A percentile compares a stretch with the other conserved stretches of the same genome.
These are phyloP conservation scores for Pocillopora verrucosa DNA, from an alignment of 64 coral and sea anemone species.

Conservation along the genomic window DNA sequence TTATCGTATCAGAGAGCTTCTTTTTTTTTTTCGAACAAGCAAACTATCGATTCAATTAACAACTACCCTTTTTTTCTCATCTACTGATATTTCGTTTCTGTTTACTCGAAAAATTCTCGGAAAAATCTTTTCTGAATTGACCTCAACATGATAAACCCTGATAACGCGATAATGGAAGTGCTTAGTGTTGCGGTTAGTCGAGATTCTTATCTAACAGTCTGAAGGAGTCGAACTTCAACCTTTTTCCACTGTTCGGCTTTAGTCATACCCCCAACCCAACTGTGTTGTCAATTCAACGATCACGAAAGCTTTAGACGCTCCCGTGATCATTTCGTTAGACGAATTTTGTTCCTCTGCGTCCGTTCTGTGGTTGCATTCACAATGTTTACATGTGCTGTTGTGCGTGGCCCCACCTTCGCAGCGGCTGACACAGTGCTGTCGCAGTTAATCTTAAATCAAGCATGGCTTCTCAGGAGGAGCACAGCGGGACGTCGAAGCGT, in stretches of 20 bases:
- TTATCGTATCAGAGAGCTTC: not conserved
- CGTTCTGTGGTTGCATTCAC: not conserved
- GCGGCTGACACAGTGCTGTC: not conserved
- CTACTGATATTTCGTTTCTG: not conserved
- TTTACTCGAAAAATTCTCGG: not conserved
- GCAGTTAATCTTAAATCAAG: slow-evolving; percentile 46
- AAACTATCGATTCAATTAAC: not conserved
- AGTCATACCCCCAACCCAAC: not conserved
- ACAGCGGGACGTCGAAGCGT: not conserved
- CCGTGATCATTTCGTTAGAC: not conserved
- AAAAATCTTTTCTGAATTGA: not conserved
- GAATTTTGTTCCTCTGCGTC: slow-evolving; percentile 1
- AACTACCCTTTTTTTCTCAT: not conserved
- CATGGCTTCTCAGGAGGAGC: slow-evolving; percentile 25
- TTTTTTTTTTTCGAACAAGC: not conserved
- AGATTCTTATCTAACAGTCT: not conserved
- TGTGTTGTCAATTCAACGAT: not conserved
- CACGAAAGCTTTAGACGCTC: not conserved
- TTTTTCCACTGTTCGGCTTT: not conserved
- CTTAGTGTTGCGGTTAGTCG: slow-evolving; percentile 3
- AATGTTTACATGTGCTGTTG: slow-evolving; percentile 25
- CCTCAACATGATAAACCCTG: not conserved
- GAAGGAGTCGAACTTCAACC: not conserved
- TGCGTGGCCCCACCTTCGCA: slow-evolving; percentile 10
- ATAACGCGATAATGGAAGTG: not conserved